A percentile compares a stretch with the other conserved stretches of the same genome.
phyloP scores from a whole-genome alignment of 30 jellyfish, hydroid and myxozoan genomes.

The Aurelia coerulea region DNA sequence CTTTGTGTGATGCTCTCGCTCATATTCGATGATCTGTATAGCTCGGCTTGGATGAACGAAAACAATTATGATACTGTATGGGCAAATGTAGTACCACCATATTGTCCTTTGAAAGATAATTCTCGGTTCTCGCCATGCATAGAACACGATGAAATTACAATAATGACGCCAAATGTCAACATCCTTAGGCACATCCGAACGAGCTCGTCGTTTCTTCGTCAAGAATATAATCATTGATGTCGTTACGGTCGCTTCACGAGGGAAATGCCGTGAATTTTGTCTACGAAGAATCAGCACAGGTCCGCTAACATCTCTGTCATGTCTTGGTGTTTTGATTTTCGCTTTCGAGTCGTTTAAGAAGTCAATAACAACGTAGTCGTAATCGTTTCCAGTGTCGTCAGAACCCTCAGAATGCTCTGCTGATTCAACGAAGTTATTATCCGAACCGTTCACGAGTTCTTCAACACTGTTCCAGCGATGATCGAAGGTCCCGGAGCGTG shows the following conservation, averaged over 20 bases:
- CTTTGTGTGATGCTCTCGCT: conserved; percentile 9
- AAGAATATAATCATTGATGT: conserved; percentile 35
- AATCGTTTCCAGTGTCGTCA: conserved; percentile 7
- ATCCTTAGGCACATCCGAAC: background rate
- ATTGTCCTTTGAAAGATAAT: conserved; percentile 6
- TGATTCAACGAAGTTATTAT: background rate
- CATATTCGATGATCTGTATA: conserved; percentile 29
- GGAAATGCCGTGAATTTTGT: conserved; percentile 26
- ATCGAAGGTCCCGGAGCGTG: conserved; percentile 5
- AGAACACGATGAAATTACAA: background rate
- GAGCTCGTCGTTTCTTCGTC: background rate
- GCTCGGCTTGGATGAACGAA: background rate
- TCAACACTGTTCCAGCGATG: background rate
- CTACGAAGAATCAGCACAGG: conserved; percentile 37
- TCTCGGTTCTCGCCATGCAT: conserved; percentile 7
- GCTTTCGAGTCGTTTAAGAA: conserved; percentile 15
- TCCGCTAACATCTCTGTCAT: conserved; percentile 14
- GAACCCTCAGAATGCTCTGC: background rate
- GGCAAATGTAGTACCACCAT: conserved; percentile 52
- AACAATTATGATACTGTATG: conserved; percentile 7
- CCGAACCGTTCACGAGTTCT: background rate
- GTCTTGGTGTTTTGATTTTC: background rate
- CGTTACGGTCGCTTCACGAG: conserved; percentile 1
- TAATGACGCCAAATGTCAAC: conserved; percentile 12
- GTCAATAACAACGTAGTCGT: conserved; percentile 47